Evolutionary conservation across 2,888 invertebrate species (phyloP).

Genomic region (Limnephilus marmoratus): DNA sequence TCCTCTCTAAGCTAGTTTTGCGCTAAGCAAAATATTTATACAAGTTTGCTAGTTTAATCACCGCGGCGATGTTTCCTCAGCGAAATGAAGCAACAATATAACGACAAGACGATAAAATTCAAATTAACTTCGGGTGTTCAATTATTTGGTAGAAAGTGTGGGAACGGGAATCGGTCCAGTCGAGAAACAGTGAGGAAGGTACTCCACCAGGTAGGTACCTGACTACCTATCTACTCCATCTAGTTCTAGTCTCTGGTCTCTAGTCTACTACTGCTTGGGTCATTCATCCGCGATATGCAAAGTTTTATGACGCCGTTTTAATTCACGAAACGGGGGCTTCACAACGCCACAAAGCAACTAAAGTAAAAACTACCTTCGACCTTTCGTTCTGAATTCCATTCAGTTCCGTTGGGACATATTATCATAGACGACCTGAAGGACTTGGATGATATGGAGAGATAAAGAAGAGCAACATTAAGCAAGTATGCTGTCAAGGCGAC

Average conservation of each 20-base stretch:
- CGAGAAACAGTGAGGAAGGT: background rate
- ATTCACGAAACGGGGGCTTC: background rate
- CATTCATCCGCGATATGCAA: background rate
- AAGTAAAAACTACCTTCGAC: too few relatives aligned
- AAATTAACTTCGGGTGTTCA: conserved; percentile 34
- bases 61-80: conserved; percentile 1
- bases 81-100: conserved; percentile 29
- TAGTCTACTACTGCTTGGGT: background rate
- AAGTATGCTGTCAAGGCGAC: too few relatives aligned
- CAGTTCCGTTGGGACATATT: too few relatives aligned
- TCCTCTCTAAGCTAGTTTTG: background rate
- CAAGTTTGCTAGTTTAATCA: conserved; percentile 2
- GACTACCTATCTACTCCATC: background rate
- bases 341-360: too few relatives aligned
- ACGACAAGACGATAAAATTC: conserved; percentile 32
- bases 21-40: background rate
- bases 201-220: background rate
- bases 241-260: too few relatives aligned
- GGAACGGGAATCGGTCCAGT: background rate
- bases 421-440: too few relatives aligned
- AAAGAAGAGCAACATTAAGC: too few relatives aligned
- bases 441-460: too few relatives aligned
- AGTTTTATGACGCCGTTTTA: background rate
- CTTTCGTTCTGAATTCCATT: too few relatives aligned
- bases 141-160: conserved; percentile 31